Evolutionary conservation across 2,113 vertebrate genomes (phyloP).

Genomic region (Rhynchomys soricoides): DNA sequence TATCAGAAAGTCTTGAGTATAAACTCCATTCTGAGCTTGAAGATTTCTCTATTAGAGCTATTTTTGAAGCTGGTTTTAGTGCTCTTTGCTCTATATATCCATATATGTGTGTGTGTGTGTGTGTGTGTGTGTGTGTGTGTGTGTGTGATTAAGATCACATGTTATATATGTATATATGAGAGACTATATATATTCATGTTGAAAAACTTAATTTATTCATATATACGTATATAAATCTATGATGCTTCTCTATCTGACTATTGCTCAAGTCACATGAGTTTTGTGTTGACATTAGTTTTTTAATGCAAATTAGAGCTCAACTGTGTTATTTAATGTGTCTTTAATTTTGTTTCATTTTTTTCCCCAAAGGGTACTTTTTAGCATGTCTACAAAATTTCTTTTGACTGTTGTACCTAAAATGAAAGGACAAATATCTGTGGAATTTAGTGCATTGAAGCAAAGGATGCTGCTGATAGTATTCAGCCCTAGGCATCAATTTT

Average conservation of each 20-base stretch:
- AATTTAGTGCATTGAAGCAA: neutral
- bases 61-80: neutral
- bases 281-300: constrained; percentile 24
- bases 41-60: neutral
- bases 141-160: neutral
- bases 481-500: neutral
- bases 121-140: neutral
- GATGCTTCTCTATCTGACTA: neutral
- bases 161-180: too few relatives aligned
- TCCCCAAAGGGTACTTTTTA: neutral
- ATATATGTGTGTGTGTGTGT: neutral
- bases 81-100: neutral
- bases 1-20: neutral
- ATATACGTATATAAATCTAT: neutral
- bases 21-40: neutral
- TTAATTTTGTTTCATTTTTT: neutral
- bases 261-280: neutral
- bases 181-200: neutral
- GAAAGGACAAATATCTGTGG: neutral
- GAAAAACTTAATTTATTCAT: neutral
- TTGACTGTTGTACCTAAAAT: neutral
- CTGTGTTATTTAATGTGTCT: neutral
- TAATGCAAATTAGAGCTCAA: neutral
- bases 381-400: neutral
- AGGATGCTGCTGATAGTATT: neutral